A percentile compares a stretch with the other conserved stretches of the same genome.
These are phyloP conservation scores for Mamestra brassicae DNA, from an alignment of 2,888 invertebrate species.

Conservation along the genomic window DNA sequence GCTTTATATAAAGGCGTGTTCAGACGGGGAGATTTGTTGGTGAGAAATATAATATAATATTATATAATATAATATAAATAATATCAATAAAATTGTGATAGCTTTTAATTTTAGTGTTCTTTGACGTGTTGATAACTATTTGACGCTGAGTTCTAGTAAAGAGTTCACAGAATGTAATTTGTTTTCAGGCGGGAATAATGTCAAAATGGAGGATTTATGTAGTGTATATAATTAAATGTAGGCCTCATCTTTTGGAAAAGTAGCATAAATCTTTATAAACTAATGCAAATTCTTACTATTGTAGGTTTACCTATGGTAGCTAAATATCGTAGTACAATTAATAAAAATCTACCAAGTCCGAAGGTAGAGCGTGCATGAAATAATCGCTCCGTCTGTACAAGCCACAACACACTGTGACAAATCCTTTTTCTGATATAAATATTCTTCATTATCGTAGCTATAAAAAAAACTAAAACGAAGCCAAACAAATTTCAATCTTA, in stretches of 20 bases:
- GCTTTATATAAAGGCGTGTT: constrained; percentile 27
- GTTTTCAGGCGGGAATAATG: background rate
- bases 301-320: constrained; percentile 34
- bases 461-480: constrained; percentile 52
- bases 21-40: constrained; percentile 40
- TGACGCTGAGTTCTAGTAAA: background rate
- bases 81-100: constrained; percentile 30
- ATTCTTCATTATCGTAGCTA: constrained; percentile 53
- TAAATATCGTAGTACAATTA: constrained; percentile 47
- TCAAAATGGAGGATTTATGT: background rate
- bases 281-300: constrained; percentile 35
- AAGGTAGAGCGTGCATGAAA: background rate
- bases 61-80: too few relatives aligned
- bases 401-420: constrained; percentile 43
- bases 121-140: background rate
- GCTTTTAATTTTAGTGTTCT: constrained; percentile 6
- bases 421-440: constrained; percentile 55
- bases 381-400: constrained; percentile 41
- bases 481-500: constrained; percentile 46
- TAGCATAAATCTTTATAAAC: constrained; percentile 18
- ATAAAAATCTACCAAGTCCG: background rate
- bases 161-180: constrained; percentile 9
- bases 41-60: background rate
- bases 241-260: constrained; percentile 7
- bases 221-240: constrained; percentile 14